Evolutionary conservation across 2,888 invertebrate species (phyloP), one percentile per base, ranked within the genome.

Genomic region (Amaurobius ferox): DNA sequence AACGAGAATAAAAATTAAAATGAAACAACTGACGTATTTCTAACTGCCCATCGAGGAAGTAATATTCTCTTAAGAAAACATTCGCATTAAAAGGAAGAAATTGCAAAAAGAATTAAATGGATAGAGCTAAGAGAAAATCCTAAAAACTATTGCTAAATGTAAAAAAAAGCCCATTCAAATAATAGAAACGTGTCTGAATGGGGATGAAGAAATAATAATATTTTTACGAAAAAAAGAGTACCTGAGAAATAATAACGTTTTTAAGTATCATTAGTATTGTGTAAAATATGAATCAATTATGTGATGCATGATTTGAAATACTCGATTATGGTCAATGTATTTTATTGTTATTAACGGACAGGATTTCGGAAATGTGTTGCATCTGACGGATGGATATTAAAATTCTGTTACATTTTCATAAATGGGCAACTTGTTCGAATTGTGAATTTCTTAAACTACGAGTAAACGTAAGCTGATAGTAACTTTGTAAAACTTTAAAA

Each of bases 51-150:
- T 66, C 66, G 19, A 35, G 19, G 26, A 19, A 30, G 66, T 66
- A 66, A 66, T 32, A 19, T 66, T 35, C 19, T 30, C 32, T 11
- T 32, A 13, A 32, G 66, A 30, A 29, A 35, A 19, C 32, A 6
- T 35, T 66, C 66, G 19, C 32, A 66, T 66, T 66, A 66, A 66
- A 32, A 66, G 64, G 64, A 64, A 66, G 66, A 66, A 35, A n/a
- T 32, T 19, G 16, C 23, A 35, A 19, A 35, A 1, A 35, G 66
- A 32, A 66, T 66, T 66, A 66, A 66, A 66, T 66, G 66, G 66
- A 66, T 66, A 32, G 30, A 19, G 26, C 66, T 29, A 23, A 66
- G 32, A 66, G 66, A 30, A 55, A 55, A 55, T 55, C 5, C 23
- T 23, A 55, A 55, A 44, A 55, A 23, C 5, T 55, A 55, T 55